phyloP scores from a whole-genome alignment of 2,888 invertebrate species.

The Tetranychus piercei region DNA sequence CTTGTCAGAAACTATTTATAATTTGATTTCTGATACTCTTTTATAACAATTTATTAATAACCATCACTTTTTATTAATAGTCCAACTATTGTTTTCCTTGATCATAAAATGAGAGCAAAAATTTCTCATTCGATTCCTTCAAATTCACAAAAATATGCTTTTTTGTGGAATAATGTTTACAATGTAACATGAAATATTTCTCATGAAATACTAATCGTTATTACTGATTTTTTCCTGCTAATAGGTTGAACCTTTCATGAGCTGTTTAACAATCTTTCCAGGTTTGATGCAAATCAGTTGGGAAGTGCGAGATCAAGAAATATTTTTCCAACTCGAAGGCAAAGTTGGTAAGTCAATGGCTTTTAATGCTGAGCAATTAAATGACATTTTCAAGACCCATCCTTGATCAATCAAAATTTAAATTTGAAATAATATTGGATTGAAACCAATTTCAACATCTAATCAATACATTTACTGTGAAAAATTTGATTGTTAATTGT shows the following conservation, averaged over 20 bases:
- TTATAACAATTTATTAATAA: conserved; percentile 9
- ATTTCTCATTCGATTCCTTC: no score
- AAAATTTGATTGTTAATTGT: neutral
- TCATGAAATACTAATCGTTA: neutral
- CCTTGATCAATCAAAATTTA: no score
- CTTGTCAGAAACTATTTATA: neutral
- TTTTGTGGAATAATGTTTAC: neutral
- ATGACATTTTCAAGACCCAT: no score
- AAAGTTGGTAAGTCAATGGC: conserved; percentile 41
- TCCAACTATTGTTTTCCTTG: conserved; percentile 3
- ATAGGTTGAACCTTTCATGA: conserved; percentile 36
- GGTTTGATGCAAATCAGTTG: conserved; percentile 68
- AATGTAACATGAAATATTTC: neutral
- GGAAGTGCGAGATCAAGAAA: conserved; percentile 52
- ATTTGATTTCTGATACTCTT: conserved; percentile 2
- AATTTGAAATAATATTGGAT: no score
- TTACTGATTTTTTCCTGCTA: neutral
- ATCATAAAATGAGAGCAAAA: no score
- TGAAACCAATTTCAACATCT: neutral
- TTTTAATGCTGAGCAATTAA: neutral
- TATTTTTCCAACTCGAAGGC: conserved; percentile 59
- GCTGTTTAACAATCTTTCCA: conserved; percentile 65
- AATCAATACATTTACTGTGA: neutral
- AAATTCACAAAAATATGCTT: no score
- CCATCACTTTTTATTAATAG: conserved; percentile 24